These are phyloP conservation scores for Antrozous pallidus DNA, from an alignment of 2,797 vertebrate genomes.

Conservation along the genomic window DNA sequence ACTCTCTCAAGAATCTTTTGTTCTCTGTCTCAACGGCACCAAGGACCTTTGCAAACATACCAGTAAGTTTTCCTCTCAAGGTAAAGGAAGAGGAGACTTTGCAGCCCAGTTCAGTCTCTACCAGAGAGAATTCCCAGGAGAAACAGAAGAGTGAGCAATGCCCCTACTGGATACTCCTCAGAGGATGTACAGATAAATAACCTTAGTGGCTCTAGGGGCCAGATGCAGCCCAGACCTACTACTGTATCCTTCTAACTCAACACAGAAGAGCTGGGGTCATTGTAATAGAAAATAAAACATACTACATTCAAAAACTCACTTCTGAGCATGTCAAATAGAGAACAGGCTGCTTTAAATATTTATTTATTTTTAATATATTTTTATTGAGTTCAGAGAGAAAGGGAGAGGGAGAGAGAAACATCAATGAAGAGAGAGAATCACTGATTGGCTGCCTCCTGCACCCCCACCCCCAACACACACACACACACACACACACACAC, in stretches of 20 bases:
- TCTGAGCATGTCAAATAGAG: not conserved
- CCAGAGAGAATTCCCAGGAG: not conserved
- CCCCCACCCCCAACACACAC: too few species aligned
- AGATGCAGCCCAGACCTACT: not conserved
- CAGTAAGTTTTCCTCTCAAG: not conserved
- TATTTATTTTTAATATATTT: not conserved
- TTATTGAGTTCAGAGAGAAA: too few species aligned
- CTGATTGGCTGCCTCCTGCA: too few species aligned
- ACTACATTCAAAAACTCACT: not conserved
- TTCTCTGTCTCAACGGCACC: not conserved
- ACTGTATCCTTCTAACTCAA: constrained; percentile 14
- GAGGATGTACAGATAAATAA: not conserved
- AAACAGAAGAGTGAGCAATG: not conserved
- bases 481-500: too few species aligned
- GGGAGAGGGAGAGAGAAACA: too few species aligned
- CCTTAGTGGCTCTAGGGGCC: not conserved
- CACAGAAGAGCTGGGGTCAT: not conserved
- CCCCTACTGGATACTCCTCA: not conserved
- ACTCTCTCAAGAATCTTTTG: not conserved
- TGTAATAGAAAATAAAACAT: constrained; percentile 35
- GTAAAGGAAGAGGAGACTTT: not conserved
- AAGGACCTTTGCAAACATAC: not conserved
- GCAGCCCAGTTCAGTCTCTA: not conserved
- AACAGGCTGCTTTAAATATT: constrained; percentile 27
- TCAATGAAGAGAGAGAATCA: too few species aligned